Evolutionary conservation across 2,888 invertebrate genomes (phyloP), one percentile per base, ranked within the genome.

Genomic region (Limnephilus rhombicus): DNA sequence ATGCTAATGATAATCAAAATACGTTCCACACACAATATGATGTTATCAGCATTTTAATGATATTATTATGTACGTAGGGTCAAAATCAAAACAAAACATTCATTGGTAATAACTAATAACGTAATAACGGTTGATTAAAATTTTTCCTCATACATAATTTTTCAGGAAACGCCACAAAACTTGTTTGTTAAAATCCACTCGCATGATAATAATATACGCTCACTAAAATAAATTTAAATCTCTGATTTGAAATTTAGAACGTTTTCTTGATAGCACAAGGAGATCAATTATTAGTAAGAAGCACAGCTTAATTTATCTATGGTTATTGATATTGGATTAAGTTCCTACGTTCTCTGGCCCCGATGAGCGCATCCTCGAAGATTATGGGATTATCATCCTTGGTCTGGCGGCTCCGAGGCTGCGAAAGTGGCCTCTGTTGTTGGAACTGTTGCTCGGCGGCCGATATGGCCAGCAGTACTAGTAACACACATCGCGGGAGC

Each of bases 261-360:
- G 53, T 7, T 53, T 53, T 53, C 53, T 15, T 15, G 53, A 24
- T 68, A 24, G 68, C 24, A 68, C 68, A 68, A 68, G 68, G 24
- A n/a, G n/a, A 68, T 9, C n/a, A 68, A n/a, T 68, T 24, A 49
- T 68, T 24, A 49, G 49, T 49, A 45, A 68, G 53, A 24, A 68
- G 68, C 68, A 68, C 68, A n/a, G 68, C 24, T 68, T 68, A 68
- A 9, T 68, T 68, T 68, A 24, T 68, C 24, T 68, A 68, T 68
- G 68, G 68, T 68, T 68, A 68, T 7, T 68, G 24, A 24, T 68
- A 68, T 68, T 68, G 68, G n/a, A n/a, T 68, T 24, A 68, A 68
- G 45, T 86, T 83, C 91, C 49, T 91, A 91, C 91, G 68, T 68
- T 91, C 85, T 85, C 80, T 91, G 15, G 37, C 88, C 49, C 81